Percentiles rank a stretch among this genome's conserved stretches.
These are phyloP conservation scores for Chymomyza procnemis DNA, from an alignment of 2,888 invertebrate species.

Conservation along the genomic window DNA sequence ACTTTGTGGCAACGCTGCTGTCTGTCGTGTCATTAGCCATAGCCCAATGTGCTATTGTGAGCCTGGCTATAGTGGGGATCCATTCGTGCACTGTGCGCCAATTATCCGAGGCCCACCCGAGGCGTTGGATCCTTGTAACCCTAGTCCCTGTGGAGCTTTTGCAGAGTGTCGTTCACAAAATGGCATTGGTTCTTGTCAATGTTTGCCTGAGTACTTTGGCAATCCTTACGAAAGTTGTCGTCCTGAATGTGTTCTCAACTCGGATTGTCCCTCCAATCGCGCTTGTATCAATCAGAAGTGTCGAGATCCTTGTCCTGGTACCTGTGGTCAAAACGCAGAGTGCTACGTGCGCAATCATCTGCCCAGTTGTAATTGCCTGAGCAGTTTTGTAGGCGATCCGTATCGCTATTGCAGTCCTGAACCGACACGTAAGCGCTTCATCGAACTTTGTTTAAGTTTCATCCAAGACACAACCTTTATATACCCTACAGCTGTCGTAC, in stretches of 20 bases:
- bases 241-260: slow-evolving; percentile 86
- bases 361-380: slow-evolving; percentile 84
- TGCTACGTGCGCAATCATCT: slow-evolving; percentile 87
- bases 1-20: slow-evolving; percentile 85
- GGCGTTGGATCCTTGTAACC: slow-evolving; percentile 83
- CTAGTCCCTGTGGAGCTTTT: slow-evolving; percentile 90
- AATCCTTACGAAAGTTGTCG: slow-evolving; percentile 88
- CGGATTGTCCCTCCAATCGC: slow-evolving; percentile 85
- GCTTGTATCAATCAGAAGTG: slow-evolving; percentile 87
- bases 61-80: slow-evolving; percentile 74
- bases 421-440: slow-evolving; percentile 79
- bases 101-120: slow-evolving; percentile 77
- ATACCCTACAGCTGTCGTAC: slow-evolving; percentile 45
- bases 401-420: slow-evolving; percentile 82
- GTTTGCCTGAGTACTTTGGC: slow-evolving; percentile 85
- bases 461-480: neutral
- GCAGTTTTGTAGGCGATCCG: slow-evolving; percentile 87
- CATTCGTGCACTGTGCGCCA: slow-evolving; percentile 79
- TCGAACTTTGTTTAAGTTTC: neutral
- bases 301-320: slow-evolving; percentile 87
- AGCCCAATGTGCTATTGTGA: slow-evolving; percentile 88
- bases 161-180: slow-evolving; percentile 84
- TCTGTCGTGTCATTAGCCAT: slow-evolving; percentile 87
- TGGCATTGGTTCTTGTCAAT: slow-evolving; percentile 85
- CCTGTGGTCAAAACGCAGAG: slow-evolving; percentile 86